Conservation (phyloP, 1,140 invertebrate species). For the Ridgeia piscesae region DNA sequence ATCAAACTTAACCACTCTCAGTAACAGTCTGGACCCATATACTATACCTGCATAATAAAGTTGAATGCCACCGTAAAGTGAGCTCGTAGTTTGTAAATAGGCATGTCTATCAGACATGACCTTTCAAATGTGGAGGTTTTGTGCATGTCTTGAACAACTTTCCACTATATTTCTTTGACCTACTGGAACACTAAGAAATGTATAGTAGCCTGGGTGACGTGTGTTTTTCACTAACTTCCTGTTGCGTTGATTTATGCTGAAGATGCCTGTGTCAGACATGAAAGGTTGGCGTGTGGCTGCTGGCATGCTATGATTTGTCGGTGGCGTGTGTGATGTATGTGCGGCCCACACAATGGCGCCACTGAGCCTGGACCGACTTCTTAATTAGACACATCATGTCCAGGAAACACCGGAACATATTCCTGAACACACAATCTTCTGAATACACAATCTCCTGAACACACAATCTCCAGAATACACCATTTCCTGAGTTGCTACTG, state of each 20-base stretch:
- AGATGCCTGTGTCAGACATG: neutral
- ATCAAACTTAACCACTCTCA: neutral
- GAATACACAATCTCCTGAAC: too few relatives aligned
- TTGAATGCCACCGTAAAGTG: neutral
- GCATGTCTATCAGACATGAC: neutral
- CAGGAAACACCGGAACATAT: neutral
- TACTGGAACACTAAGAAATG: neutral
- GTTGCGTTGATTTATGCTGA: neutral
- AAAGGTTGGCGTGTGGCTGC: neutral
- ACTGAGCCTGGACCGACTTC: neutral
- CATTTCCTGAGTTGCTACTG: too few relatives aligned
- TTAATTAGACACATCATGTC: neutral
- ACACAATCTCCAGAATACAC: too few relatives aligned
- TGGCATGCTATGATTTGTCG: neutral
- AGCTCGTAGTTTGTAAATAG: neutral
- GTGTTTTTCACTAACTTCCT: neutral
- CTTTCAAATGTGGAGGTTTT: neutral
- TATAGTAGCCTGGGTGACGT: neutral
- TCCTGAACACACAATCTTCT: neutral
- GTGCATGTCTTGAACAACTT: neutral
- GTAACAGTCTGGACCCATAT: neutral
- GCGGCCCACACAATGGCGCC: too few relatives aligned
- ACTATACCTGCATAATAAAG: neutral
- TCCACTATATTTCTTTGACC: neutral
- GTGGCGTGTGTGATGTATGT: neutral